Percentiles rank a stretch among this genome's conserved stretches.
phyloP scores from a whole-genome alignment of 2,888 invertebrate species.

The Margaritifera margaritifera region DNA sequence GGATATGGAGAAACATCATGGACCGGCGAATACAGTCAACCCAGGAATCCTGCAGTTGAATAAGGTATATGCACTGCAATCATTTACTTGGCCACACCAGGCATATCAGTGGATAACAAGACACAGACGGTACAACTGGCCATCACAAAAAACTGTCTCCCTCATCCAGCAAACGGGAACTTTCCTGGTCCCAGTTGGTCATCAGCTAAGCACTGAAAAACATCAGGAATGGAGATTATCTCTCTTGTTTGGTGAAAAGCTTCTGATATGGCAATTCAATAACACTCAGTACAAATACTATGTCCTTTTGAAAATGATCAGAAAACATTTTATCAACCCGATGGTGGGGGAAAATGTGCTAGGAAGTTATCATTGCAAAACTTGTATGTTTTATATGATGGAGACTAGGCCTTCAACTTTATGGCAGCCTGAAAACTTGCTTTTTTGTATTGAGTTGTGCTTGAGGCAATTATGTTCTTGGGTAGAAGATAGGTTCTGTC shows the following conservation, averaged over 20 bases:
- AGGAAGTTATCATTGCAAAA: constrained; percentile 3
- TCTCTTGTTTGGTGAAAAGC: constrained; percentile 1
- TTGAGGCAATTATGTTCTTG: not conserved
- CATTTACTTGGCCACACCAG: not conserved
- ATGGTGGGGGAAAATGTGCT: not conserved
- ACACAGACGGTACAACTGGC: constrained; percentile 3
- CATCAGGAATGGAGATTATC: constrained; percentile 6
- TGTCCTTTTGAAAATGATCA: constrained; percentile 6
- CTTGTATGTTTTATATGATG: constrained; percentile 5
- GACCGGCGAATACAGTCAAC: no score
- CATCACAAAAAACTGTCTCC: not conserved
- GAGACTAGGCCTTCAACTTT: not conserved
- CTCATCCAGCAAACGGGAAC: not conserved
- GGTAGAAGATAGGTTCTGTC: not conserved
- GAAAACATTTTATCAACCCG: constrained; percentile 1
- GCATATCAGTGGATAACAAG: not conserved
- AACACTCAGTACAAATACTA: constrained; percentile 8
- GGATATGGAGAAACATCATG: no score
- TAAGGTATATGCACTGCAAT: no score
- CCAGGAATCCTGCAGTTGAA: no score
- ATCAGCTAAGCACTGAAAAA: not conserved
- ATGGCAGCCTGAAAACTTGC: constrained; percentile 1
- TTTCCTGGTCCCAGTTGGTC: constrained; percentile 4
- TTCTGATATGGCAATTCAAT: not conserved
- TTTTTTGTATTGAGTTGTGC: not conserved